Evolutionary conservation across 2,888 invertebrate species (phyloP).

Genomic region (Aricia artaxerxes): DNA sequence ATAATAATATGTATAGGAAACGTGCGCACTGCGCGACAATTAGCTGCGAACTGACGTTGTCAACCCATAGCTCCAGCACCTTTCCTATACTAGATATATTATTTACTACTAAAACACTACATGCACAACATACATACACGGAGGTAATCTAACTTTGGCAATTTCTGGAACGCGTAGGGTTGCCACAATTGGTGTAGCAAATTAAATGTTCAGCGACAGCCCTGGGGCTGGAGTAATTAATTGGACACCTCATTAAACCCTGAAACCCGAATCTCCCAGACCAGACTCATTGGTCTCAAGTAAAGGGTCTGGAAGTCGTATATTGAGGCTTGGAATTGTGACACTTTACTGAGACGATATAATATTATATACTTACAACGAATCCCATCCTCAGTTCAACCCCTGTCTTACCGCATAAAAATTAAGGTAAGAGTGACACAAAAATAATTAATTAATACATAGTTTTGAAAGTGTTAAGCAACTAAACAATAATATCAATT

Average conservation of each 20-base stretch:
- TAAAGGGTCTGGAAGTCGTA: neutral
- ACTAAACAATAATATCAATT: too few relatives aligned
- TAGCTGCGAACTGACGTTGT: too few relatives aligned
- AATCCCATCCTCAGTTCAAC: too few relatives aligned
- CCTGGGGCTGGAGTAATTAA: conserved; percentile 13
- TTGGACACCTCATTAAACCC: conserved; percentile 29
- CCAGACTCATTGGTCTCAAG: neutral
- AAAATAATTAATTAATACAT: neutral
- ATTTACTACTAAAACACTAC: neutral
- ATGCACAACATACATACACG: neutral
- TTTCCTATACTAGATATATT: neutral
- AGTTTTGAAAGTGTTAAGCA: neutral
- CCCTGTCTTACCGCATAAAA: neutral
- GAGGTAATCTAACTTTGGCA: conserved; percentile 21
- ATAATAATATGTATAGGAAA: too few relatives aligned
- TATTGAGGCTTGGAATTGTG: neutral
- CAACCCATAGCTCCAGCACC: neutral
- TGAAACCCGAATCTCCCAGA: neutral
- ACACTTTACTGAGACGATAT: neutral
- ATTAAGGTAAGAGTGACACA: neutral
- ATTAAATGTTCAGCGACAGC: conserved; percentile 19
- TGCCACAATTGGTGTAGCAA: conserved; percentile 20
- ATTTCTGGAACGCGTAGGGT: conserved; percentile 10
- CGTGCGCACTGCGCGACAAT: too few relatives aligned
- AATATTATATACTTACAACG: too few relatives aligned